Conservation (phyloP, 2,888 invertebrate species). For the Unio delphinus region DNA sequence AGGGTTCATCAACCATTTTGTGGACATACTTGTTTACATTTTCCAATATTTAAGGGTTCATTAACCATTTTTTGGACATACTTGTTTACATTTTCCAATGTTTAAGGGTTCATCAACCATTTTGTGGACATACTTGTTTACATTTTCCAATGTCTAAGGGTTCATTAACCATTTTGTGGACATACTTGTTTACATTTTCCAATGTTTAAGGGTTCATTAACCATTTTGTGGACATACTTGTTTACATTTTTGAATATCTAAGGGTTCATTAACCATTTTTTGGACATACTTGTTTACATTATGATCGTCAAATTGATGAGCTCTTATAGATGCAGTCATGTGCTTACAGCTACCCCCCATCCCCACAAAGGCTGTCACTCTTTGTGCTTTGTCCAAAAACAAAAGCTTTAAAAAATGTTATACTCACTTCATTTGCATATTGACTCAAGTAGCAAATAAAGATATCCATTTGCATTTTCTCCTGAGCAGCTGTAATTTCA, state of each 20-base stretch:
- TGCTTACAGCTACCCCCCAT: constrained; percentile 5
- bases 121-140: constrained; percentile 15
- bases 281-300: constrained; percentile 18
- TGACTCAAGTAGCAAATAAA: constrained; percentile 10
- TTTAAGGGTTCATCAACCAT: background rate
- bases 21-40: constrained; percentile 18
- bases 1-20: background rate
- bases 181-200: constrained; percentile 14
- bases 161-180: constrained; percentile 5
- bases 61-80: constrained; percentile 9
- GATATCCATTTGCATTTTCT: constrained; percentile 16
- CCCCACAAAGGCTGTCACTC: background rate
- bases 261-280: too few relatives aligned
- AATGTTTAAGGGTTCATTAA: too few relatives aligned
- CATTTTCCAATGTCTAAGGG: background rate
- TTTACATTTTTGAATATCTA: too few relatives aligned
- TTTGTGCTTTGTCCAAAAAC: constrained; percentile 12
- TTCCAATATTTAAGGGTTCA: too few relatives aligned
- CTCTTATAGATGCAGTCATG: constrained; percentile 3
- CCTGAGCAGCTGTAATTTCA: constrained; percentile 14
- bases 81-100: constrained; percentile 10
- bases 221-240: constrained; percentile 13
- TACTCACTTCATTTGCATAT: constrained; percentile 11
- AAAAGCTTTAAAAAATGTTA: constrained; percentile 13
- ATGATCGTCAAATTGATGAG: constrained; percentile 13